These are phyloP conservation scores for Dunckerocampus dactyliophorus DNA, from an alignment of 2,113 vertebrate genomes.

Conservation along the genomic window DNA sequence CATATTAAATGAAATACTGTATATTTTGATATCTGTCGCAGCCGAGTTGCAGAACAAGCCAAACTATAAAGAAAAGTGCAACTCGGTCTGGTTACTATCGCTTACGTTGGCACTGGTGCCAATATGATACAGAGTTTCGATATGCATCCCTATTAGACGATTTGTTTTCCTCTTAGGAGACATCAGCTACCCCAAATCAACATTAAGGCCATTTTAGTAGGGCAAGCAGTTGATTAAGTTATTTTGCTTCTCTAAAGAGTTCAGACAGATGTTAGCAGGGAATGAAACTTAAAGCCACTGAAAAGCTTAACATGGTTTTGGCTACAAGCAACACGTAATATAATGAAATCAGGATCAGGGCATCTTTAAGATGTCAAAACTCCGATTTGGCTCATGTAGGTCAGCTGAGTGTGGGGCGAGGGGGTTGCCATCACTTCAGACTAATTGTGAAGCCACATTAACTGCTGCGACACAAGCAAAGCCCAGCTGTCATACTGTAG, in stretches of 20 bases:
- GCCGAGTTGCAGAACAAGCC: no score
- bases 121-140: no score
- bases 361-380: conserved; percentile 24
- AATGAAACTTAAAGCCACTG: conserved; percentile 34
- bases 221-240: conserved; percentile 11
- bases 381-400: conserved; percentile 45
- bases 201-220: conserved; percentile 4
- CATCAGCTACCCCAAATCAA: conserved; percentile 2
- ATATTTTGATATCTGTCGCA: no score
- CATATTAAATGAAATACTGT: no score
- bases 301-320: conserved; percentile 22
- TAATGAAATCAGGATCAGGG: conserved; percentile 42
- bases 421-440: conserved; percentile 2
- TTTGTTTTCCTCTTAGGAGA: neutral
- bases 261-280: conserved; percentile 41
- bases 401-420: conserved; percentile 22
- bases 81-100: no score
- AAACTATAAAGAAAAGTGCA: no score
- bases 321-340: conserved; percentile 18
- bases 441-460: neutral
- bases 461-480: neutral
- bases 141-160: neutral
- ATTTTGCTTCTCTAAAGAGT: conserved; percentile 14
- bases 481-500: neutral
- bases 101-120: no score